These are phyloP conservation scores for Bufotes viridis DNA, from an alignment of 2,797 vertebrate species.

Conservation along the genomic window DNA sequence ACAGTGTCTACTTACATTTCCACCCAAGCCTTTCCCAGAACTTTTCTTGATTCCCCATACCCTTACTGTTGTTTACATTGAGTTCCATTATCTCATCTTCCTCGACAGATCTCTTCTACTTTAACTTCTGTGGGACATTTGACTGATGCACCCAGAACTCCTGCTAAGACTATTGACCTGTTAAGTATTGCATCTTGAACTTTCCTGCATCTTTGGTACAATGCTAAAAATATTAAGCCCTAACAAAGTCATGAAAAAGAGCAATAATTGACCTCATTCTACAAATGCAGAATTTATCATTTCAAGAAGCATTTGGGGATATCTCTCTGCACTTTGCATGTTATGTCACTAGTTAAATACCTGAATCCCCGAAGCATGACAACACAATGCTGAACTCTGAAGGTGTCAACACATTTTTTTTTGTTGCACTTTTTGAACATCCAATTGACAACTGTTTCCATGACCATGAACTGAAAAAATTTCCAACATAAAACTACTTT, in stretches of 20 bases:
- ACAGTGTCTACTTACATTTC: background rate
- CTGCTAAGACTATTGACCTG: background rate
- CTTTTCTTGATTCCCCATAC: background rate
- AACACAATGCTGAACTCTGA: background rate
- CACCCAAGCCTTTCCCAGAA: background rate
- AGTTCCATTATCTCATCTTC: background rate
- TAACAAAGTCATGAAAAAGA: background rate
- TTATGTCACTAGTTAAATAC: conserved; percentile 9
- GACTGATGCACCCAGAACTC: background rate
- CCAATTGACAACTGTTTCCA: background rate
- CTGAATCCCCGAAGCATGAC: background rate
- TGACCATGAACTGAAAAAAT: background rate
- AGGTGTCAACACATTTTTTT: background rate
- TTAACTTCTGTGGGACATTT: background rate
- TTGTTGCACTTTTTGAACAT: background rate
- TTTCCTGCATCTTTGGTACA: no score
- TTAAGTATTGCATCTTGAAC: background rate
- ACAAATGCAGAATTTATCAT: background rate
- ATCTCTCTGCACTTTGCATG: background rate
- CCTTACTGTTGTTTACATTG: background rate
- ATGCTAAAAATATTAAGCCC: background rate
- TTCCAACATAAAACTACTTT: background rate
- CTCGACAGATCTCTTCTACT: background rate
- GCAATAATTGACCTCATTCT: background rate
- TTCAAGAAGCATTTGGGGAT: background rate